Evolutionary conservation across 2,113 vertebrate species (phyloP), one percentile per base, ranked within the genome.

Genomic region (Rattus rattus): DNA sequence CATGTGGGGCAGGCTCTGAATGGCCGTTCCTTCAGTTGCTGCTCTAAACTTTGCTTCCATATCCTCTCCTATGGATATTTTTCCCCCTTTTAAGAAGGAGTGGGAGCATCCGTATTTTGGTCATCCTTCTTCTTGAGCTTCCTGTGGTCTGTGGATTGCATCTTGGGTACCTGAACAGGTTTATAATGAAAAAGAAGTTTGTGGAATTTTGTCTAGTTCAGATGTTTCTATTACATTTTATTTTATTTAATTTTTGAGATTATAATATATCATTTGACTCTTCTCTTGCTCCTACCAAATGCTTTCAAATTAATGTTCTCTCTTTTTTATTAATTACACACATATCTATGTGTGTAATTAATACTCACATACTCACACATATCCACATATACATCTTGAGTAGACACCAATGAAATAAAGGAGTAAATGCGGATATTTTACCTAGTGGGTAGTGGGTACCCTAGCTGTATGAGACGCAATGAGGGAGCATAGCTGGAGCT

Each of bases 131-230:
- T 43, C 43, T 43, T 43, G 43, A 43, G 43, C 43, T 43, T 43
- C 43, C 43, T 43, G 43, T 43, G 43, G 43, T 43, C 43, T 43
- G 43, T 43, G 43, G 43, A 43, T 43, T 43, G 43, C 43, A 43
- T 43, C 43, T 43, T 43, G 43, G 43, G 43, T 43, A 43, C 43
- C 43, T 43, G 43, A 43, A 43, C 43, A 26, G 86, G 54, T 73
- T 47, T 83, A 26, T 5, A 88, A 85, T 93, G 20, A 67, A n/a
- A 94, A 95, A 47, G 7, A 73, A 72, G 88, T 97, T 95, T 17
- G 0, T 89, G 30, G 30, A 30, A 91, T 52, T 79, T 95, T 95
- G 24, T 24, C 13, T 84, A 39, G 17, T 56, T 93, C 13, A 73
- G 20, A 39, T 80, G 97, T 92, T 97, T 83, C 17, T 65, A 10